phyloP scores from a whole-genome alignment of 2,113 vertebrate species.

The Pteropus alecto region DNA sequence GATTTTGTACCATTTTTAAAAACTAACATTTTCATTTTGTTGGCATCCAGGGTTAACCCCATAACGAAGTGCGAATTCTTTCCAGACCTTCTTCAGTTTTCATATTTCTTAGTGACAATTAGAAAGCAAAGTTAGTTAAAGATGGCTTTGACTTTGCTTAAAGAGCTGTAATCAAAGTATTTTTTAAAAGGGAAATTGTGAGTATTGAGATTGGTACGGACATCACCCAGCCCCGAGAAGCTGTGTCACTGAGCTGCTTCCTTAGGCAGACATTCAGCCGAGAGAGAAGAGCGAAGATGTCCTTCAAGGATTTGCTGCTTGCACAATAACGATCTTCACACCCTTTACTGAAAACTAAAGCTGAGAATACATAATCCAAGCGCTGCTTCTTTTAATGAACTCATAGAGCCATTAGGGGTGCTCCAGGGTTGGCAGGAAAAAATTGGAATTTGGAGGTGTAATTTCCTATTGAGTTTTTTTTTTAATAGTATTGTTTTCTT shows the following conservation, averaged over 20 bases:
- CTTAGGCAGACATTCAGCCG: neutral
- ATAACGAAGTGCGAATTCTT: neutral
- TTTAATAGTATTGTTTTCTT: neutral
- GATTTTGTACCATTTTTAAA: neutral
- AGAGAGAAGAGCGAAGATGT: neutral
- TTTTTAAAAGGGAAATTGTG: neutral
- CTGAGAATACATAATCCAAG: neutral
- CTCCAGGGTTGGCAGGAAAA: constrained; percentile 24
- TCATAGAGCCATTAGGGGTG: neutral
- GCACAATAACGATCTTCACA: neutral
- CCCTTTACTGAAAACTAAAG: neutral
- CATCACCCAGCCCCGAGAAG: neutral
- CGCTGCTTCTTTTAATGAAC: neutral
- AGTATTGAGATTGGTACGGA: neutral
- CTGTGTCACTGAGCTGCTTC: rapidly evolving
- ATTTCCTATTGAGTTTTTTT: neutral
- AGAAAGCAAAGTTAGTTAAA: neutral
- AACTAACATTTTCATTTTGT: neutral
- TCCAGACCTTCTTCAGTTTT: neutral
- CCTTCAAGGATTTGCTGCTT: neutral
- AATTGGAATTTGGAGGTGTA: neutral
- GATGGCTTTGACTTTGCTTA: neutral
- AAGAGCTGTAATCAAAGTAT: neutral
- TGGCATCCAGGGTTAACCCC: neutral
- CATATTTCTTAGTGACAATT: neutral